Conservation (phyloP, 2,113 vertebrate species). For the Silurus meridionalis region DNA sequence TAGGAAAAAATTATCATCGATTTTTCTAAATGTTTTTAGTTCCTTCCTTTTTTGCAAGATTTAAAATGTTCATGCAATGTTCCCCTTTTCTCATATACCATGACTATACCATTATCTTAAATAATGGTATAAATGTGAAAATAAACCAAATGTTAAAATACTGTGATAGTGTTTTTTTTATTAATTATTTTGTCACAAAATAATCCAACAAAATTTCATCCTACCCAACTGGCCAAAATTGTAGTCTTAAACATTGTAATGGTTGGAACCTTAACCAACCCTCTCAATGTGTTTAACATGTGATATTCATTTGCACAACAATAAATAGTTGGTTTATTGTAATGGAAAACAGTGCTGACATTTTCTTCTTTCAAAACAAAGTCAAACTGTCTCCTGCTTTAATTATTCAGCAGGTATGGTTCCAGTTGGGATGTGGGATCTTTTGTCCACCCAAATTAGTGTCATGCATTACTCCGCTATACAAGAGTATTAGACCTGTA, state of each 20-base stretch:
- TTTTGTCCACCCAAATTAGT: slow-evolving; percentile 42
- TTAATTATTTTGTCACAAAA: background rate
- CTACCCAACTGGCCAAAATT: background rate
- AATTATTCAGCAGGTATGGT: slow-evolving; percentile 61
- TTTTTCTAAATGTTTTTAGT: background rate
- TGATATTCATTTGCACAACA: background rate
- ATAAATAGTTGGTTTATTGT: slow-evolving; percentile 9
- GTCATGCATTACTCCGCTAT: slow-evolving; percentile 30
- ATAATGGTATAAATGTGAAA: too few relatives aligned
- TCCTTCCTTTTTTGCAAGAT: background rate
- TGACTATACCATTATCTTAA: background rate
- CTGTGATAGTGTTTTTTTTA: background rate
- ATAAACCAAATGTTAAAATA: background rate
- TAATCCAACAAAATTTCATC: background rate
- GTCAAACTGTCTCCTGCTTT: slow-evolving; percentile 43
- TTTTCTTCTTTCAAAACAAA: slow-evolving; percentile 37
- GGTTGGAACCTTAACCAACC: background rate
- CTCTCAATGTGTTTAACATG: background rate
- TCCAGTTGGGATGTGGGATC: slow-evolving; percentile 43
- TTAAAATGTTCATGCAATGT: background rate
- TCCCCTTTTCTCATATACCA: background rate
- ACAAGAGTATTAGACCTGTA: slow-evolving; percentile 10
- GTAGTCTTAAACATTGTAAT: background rate
- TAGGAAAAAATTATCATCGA: background rate
- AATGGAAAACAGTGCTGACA: slow-evolving; percentile 22